Evolutionary conservation across 2,888 invertebrate genomes (phyloP), one percentile per base, ranked within the genome.

Genomic region (Stenichneumon culpator): DNA sequence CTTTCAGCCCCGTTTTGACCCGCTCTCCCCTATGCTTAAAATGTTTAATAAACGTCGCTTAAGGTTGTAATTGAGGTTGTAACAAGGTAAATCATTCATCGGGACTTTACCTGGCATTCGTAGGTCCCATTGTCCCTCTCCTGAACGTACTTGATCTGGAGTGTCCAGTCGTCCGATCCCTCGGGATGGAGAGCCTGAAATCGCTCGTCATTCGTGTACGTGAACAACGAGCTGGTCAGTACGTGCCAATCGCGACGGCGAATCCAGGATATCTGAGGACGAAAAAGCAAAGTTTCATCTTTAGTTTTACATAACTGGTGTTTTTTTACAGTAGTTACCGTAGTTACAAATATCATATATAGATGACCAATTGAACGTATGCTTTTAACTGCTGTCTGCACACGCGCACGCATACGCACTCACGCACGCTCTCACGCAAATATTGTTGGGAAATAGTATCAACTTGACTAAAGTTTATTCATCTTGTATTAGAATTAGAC

Each of bases 131-230:
- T 98, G 95, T 98, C 98, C 92, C 98, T 95, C 92, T 97, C 97
- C 94, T 98, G 98, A 88, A 98, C 98, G 94, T 97, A 98, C 95
- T 98, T 98, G 94, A 98, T 98, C 95, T 98, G 98, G 89, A 98
- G 95, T 74, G 97, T 98, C 98, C 98, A 98, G 95, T 98, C 98
- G 94, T 98, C 98, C 47, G 98, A 97, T 77, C 98, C 97, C 93
- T 98, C 98, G 88, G 96, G 96, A 94, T 98, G 98, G 87, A 98
- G 95, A 88, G 95, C 95, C 93, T 95, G 95, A 94, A 97, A 97
- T 90, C 97, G 95, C 93, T 98, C 98, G 94, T 98, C 98, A 94
- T 97, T 98, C 90, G 98, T 98, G 95, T 98, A 98, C 92, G 98
- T 97, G 94, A 97, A 97, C 94, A 97, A 96, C 72, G 98, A 98